These are phyloP conservation scores for Leptodirus hochenwartii DNA, from an alignment of 2,888 invertebrate genomes.

Conservation along the genomic window DNA sequence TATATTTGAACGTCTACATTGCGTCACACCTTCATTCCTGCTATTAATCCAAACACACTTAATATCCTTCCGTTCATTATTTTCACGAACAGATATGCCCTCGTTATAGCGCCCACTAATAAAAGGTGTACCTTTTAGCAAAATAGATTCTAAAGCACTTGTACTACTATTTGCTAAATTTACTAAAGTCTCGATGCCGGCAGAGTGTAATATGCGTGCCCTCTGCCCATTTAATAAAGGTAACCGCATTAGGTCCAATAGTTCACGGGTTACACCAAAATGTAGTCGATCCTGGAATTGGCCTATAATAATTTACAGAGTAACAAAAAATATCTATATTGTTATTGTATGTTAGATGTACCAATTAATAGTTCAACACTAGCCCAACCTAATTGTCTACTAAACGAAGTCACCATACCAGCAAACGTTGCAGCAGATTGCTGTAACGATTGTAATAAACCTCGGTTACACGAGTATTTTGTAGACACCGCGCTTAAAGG, in stretches of 20 bases:
- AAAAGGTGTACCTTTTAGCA: constrained; percentile 68
- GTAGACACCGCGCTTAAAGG: constrained; percentile 61
- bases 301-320: too few species aligned
- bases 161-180: constrained; percentile 60
- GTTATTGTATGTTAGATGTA: too few species aligned
- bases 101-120: constrained; percentile 30
- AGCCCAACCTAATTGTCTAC: constrained; percentile 80
- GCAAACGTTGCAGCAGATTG: constrained; percentile 92
- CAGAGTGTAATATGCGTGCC: constrained; percentile 67
- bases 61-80: constrained; percentile 53
- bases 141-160: constrained; percentile 50
- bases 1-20: too few species aligned
- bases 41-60: too few species aligned
- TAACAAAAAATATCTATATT: too few species aligned
- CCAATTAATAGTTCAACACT: constrained; percentile 74
- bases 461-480: constrained; percentile 75
- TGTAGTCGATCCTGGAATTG: constrained; percentile 89
- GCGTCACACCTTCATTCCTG: too few species aligned
- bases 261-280: constrained; percentile 84
- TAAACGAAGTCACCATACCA: constrained; percentile 95
- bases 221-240: constrained; percentile 66
- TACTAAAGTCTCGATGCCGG: constrained; percentile 59
- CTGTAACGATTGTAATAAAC: constrained; percentile 84
- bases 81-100: too few species aligned
- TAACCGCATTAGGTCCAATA: constrained; percentile 78